These are phyloP conservation scores for Augochlorella aurata DNA, from an alignment of 2,888 invertebrate species.

Conservation along the genomic window DNA sequence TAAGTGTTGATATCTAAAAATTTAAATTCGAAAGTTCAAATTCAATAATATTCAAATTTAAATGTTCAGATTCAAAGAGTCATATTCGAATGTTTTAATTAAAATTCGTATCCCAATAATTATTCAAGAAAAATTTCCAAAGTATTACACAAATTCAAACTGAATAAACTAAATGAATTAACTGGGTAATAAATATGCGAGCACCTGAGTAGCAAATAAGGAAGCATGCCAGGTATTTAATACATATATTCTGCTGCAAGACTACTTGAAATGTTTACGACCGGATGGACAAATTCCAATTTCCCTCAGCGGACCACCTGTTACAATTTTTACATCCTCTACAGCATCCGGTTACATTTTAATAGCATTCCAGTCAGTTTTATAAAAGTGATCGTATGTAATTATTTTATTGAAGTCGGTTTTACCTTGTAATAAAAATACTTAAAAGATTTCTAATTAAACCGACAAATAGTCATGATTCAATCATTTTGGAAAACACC, in stretches of 20 bases:
- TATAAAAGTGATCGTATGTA: background rate
- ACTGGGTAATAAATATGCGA: no score
- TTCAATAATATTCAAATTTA: background rate
- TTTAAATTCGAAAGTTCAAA: background rate
- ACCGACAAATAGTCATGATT: background rate
- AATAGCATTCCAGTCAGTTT: background rate
- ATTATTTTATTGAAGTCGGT: background rate
- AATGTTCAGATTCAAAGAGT: background rate
- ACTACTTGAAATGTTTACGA: background rate
- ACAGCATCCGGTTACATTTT: slow-evolving; percentile 28
- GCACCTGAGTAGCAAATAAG: background rate
- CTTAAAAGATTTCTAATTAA: background rate
- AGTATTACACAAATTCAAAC: background rate
- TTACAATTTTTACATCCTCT: slow-evolving; percentile 24
- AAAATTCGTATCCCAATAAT: background rate
- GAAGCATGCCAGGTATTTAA: background rate
- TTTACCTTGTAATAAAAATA: no score
- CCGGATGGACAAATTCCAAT: slow-evolving; percentile 16
- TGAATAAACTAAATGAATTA: background rate
- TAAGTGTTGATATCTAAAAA: no score
- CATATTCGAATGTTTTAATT: background rate
- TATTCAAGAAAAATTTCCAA: no score
- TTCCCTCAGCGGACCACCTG: slow-evolving; percentile 24
- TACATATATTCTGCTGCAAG: background rate
- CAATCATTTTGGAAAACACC: background rate